phyloP scores from a whole-genome alignment of 2,797 vertebrate species.

The Morelia viridis region DNA sequence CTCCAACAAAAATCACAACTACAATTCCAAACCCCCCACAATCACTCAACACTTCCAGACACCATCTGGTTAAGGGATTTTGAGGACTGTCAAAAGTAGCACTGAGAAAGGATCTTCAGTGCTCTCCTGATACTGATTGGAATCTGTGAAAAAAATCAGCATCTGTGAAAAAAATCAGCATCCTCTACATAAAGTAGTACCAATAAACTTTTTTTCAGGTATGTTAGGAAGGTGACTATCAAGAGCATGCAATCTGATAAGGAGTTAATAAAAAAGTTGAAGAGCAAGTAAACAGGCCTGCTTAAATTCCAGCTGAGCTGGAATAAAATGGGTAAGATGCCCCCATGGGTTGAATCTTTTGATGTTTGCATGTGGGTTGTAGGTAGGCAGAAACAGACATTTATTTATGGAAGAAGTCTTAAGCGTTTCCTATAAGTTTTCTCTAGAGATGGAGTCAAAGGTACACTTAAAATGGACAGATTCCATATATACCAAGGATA shows the following conservation, averaged over 20 bases:
- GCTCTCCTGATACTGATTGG: too few species aligned
- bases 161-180: neutral
- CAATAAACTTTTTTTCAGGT: neutral
- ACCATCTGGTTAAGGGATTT: neutral
- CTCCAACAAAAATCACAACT: neutral
- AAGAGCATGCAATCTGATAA: neutral
- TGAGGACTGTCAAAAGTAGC: neutral
- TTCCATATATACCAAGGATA: neutral
- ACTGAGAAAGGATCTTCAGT: neutral
- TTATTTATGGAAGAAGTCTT: neutral
- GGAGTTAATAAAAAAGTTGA: neutral
- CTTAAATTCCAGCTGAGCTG: neutral
- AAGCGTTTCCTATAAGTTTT: neutral
- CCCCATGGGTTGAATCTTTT: neutral
- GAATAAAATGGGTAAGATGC: neutral
- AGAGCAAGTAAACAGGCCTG: neutral
- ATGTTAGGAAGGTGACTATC: neutral
- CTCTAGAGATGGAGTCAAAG: neutral
- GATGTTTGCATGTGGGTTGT: neutral
- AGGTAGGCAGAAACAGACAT: neutral
- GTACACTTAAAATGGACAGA: neutral
- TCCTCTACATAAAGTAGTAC: neutral
- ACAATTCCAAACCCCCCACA: neutral
- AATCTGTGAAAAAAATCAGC: neutral
- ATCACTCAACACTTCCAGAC: neutral